A percentile compares a stretch with the other conserved stretches of the same genome.
These are phyloP conservation scores for Campoletis raptor DNA, from an alignment of 2,888 invertebrate genomes.

Conservation along the genomic window DNA sequence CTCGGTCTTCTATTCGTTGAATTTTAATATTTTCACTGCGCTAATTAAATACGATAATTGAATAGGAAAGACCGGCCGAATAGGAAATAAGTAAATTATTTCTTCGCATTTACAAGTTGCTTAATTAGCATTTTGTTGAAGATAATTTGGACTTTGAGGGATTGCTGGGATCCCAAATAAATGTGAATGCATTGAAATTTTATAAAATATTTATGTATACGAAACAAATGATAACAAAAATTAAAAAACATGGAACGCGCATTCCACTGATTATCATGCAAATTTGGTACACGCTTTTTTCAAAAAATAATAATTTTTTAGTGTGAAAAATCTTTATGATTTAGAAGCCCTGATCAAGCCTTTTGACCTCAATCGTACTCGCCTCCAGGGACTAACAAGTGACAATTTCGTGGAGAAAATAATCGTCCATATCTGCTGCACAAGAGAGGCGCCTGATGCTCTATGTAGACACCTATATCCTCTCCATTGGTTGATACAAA, in stretches of 20 bases:
- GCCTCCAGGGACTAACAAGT: constrained; percentile 4
- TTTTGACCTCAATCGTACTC: background rate
- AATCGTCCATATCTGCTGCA: background rate
- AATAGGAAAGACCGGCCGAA: constrained; percentile 21
- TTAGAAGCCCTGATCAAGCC: background rate
- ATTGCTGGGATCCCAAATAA: background rate
- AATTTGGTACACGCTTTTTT: too few relatives aligned
- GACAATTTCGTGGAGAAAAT: constrained; percentile 31
- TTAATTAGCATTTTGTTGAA: constrained; percentile 35
- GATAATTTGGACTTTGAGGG: background rate
- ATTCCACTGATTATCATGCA: too few relatives aligned
- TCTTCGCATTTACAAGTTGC: background rate
- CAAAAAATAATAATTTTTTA: background rate
- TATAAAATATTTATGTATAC: background rate
- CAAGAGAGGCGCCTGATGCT: constrained; percentile 4
- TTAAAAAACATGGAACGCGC: too few relatives aligned
- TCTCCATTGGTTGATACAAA: constrained; percentile 28
- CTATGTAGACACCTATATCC: constrained; percentile 32
- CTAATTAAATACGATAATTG: constrained; percentile 45
- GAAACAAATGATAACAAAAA: background rate
- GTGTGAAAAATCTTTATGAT: background rate
- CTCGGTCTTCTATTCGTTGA: constrained; percentile 16
- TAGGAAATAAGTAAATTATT: constrained; percentile 21
- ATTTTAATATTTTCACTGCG: constrained; percentile 7
- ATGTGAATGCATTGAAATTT: background rate